Percentiles rank a stretch among this genome's conserved stretches.
These are phyloP conservation scores for Redunca redunca DNA, from an alignment of 2,113 vertebrate species.

Conservation along the genomic window DNA sequence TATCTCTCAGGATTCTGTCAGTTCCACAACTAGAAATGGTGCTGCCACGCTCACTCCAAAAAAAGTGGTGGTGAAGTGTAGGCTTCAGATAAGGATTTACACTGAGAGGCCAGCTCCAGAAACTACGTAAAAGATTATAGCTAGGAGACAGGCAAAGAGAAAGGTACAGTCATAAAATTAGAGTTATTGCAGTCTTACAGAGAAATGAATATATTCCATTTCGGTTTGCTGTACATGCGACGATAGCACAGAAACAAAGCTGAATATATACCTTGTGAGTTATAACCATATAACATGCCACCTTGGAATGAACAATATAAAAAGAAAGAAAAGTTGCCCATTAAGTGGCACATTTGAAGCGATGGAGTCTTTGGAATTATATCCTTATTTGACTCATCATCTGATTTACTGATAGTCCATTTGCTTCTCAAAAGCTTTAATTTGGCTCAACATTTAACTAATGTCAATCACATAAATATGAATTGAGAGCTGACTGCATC, in stretches of 20 bases:
- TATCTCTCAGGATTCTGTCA: constrained; percentile 63
- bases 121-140: not conserved
- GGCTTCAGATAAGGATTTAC: constrained; percentile 64
- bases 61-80: constrained; percentile 60
- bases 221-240: not conserved
- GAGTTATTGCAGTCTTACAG: not conserved
- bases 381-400: not conserved
- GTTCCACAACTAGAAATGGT: constrained; percentile 48
- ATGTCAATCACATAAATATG: not conserved
- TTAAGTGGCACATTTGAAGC: not conserved
- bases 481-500: not conserved
- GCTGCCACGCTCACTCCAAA: constrained; percentile 40
- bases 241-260: not conserved
- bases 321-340: not conserved
- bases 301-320: not conserved
- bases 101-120: constrained; percentile 10
- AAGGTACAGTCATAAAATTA: not conserved
- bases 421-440: not conserved
- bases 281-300: not conserved
- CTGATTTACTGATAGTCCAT: not conserved
- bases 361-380: not conserved
- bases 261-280: not conserved
- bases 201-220: not conserved
- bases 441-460: not conserved
- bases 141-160: not conserved